Evolutionary conservation across 2,113 vertebrate species (phyloP), one percentile per base, ranked within the genome.

Genomic region (Xenopus borealis): DNA sequence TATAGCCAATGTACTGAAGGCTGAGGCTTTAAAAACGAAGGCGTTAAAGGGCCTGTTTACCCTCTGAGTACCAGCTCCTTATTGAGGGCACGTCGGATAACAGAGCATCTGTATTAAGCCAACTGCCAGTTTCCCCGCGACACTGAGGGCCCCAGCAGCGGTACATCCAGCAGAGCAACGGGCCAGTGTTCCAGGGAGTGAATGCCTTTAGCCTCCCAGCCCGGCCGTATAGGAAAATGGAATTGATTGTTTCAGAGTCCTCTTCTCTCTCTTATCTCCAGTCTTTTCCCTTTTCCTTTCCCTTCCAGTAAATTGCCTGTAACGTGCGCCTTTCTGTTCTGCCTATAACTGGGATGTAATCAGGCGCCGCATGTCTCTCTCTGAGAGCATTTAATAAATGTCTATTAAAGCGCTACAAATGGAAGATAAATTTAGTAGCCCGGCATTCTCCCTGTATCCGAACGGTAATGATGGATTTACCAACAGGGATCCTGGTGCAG

Each of bases 331-430:
- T 89, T 92, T 90, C 87, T 89, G 86, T 89, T 91, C 88, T 84
- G 85, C 85, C 86, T 92, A 82, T 90, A 91, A 92, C 87, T 90
- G 86, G 90, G 88, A 91, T 91, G 88, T 90, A 92, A 92, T 91
- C 90, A 90, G 84, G 87, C 89, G 81, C 90, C 89, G 89, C 91
- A 91, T 87, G 88, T 88, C 88, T 90, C 88, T 87, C 90, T 89
- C 89, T 89, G 87, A 90, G 91, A 91, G 88, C 90, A 91, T 93
- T 92, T 93, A 92, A 93, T 93, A 92, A 93, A 92, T 91, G 90
- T 93, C 92, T 91, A 91, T 93, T 92, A 92, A 92, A 90, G 88
- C 82, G 85, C 89, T 89, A 88, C 89, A 88, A 90, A 92, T 89
- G 86, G 88, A 92, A 92, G 91, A 92, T 92, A 91, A 91, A 92